A percentile compares a stretch with the other conserved stretches of the same genome.
phyloP scores from a whole-genome alignment of 1,140 invertebrate genomes.

The Augochlora pura region DNA sequence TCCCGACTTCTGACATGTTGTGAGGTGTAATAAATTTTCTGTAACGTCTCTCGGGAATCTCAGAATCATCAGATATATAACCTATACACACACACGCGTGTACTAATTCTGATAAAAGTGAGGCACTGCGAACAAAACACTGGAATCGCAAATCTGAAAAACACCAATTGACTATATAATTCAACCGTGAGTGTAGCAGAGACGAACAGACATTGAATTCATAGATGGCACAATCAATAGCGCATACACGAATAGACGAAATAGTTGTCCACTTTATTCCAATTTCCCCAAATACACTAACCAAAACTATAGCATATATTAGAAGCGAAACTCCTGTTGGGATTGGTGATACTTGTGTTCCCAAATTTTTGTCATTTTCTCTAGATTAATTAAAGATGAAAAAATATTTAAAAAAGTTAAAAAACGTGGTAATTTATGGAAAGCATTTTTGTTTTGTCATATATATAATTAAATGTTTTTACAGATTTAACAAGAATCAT shows the following conservation, averaged over 20 bases:
- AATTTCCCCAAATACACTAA: too few species aligned
- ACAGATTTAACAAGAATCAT: too few species aligned
- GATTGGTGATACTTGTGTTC: too few species aligned
- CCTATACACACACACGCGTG: constrained; percentile 19
- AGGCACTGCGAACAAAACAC: constrained; percentile 49
- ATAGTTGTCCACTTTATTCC: too few species aligned
- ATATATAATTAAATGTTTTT: too few species aligned
- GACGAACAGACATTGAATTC: constrained; percentile 21
- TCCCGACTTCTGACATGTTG: constrained; percentile 19
- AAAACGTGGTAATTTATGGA: background rate
- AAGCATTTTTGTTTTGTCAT: too few species aligned
- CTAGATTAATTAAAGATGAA: too few species aligned
- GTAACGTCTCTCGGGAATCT: background rate
- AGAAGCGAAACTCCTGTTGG: background rate
- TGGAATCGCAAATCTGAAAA: constrained; percentile 32
- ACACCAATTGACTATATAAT: constrained; percentile 40
- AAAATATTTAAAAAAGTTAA: too few species aligned
- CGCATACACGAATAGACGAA: too few species aligned
- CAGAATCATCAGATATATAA: constrained; percentile 32
- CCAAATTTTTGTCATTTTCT: background rate
- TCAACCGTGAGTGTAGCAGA: constrained; percentile 19
- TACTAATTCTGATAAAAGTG: constrained; percentile 23
- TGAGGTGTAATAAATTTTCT: constrained; percentile 3
- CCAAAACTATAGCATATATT: background rate
- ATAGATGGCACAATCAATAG: constrained; percentile 49